These are phyloP conservation scores for Drosophila sproati DNA, from an alignment of 1,140 invertebrate species.

Conservation along the genomic window DNA sequence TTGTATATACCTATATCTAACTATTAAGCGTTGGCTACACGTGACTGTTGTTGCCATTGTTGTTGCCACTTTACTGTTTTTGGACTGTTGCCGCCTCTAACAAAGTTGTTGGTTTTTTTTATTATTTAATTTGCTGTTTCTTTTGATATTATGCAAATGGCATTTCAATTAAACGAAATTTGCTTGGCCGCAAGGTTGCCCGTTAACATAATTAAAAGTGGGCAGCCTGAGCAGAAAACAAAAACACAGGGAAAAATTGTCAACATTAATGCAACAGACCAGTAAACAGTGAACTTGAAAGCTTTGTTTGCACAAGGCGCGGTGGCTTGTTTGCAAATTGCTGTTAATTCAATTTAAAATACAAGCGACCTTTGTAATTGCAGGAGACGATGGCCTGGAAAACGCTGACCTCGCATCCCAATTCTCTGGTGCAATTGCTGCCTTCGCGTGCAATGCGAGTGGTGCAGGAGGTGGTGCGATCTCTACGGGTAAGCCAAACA, in stretches of 20 bases:
- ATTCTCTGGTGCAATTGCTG: conserved; percentile 80
- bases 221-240: conserved; percentile 32
- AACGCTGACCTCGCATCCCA: conserved; percentile 82
- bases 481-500: conserved; percentile 72
- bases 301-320: conserved; percentile 58
- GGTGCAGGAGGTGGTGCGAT: conserved; percentile 83
- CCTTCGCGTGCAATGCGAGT: conserved; percentile 83
- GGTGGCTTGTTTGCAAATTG: conserved; percentile 53
- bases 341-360: conserved; percentile 39
- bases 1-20: conserved; percentile 11
- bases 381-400: conserved; percentile 84
- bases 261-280: conserved; percentile 49
- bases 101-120: conserved; percentile 14
- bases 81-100: conserved; percentile 13
- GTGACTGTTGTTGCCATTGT: conserved; percentile 57
- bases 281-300: conserved; percentile 57
- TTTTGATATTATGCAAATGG: conserved; percentile 70
- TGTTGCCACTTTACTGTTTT: conserved; percentile 36
- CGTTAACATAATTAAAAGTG: conserved; percentile 68
- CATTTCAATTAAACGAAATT: conserved; percentile 76
- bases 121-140: neutral
- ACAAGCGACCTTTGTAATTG: conserved; percentile 45
- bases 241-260: conserved; percentile 53
- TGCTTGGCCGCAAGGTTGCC: conserved; percentile 69
- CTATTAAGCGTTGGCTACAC: conserved; percentile 48